These are phyloP conservation scores for Drosophila takahashii DNA, from an alignment of 1,140 invertebrate species.

Conservation along the genomic window DNA sequence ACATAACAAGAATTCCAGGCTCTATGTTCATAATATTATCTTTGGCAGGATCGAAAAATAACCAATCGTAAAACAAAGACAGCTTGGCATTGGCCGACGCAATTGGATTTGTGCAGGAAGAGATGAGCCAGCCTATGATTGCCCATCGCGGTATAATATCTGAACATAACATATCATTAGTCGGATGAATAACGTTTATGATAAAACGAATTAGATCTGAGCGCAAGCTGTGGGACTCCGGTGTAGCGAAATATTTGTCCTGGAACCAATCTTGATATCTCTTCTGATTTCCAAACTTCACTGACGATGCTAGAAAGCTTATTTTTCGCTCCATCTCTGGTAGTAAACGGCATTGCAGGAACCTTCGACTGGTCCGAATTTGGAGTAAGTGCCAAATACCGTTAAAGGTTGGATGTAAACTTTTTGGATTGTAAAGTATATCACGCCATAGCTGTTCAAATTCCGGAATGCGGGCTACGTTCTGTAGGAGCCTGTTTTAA, in stretches of 20 bases:
- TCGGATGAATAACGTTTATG: slow-evolving; percentile 98
- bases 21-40: slow-evolving; percentile 99
- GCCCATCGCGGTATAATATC: slow-evolving; percentile 99
- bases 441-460: slow-evolving; percentile 97
- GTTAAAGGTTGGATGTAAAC: slow-evolving; percentile 93
- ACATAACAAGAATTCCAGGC: slow-evolving; percentile 99
- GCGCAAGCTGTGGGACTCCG: slow-evolving; percentile 96
- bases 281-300: slow-evolving; percentile 98
- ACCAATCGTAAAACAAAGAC: slow-evolving; percentile 98
- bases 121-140: slow-evolving; percentile 98
- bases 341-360: slow-evolving; percentile 95
- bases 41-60: slow-evolving; percentile 97
- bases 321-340: slow-evolving; percentile 99
- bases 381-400: slow-evolving; percentile 95
- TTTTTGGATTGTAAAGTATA: slow-evolving; percentile 94
- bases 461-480: slow-evolving; percentile 97
- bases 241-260: slow-evolving; percentile 97
- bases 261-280: slow-evolving; percentile 99
- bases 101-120: slow-evolving; percentile 97
- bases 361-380: slow-evolving; percentile 95
- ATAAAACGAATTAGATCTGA: slow-evolving; percentile 99
- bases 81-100: slow-evolving; percentile 98
- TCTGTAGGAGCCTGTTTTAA: slow-evolving; percentile 90
- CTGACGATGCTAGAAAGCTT: slow-evolving; percentile 95
- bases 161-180: slow-evolving; percentile 98